Evolutionary conservation across 2,888 invertebrate species (phyloP), one percentile per base, ranked within the genome.

Genomic region (Caenorhabditis japonica): DNA sequence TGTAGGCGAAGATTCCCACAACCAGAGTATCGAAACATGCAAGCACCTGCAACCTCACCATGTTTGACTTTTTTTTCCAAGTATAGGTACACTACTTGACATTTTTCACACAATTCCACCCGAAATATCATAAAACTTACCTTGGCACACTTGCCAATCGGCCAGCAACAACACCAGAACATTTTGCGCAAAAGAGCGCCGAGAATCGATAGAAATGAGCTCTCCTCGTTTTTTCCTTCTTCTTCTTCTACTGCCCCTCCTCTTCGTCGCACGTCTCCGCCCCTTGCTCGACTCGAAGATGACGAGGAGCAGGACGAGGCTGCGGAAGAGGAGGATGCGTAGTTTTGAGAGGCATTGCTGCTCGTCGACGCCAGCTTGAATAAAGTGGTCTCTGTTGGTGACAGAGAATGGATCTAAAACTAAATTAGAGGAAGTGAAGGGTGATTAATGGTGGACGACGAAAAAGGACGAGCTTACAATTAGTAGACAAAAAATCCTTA

Each of bases 101-200:
- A 15, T 55, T n/a, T 41, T 27, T 21, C 17, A 23, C 25, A 25
- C 4, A 46, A 21, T 21, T n/a, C 46, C 19, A 47, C 33, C 8
- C n/a, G 17, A 47, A 30, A 44, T n/a, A n/a, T 23, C 7, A 15
- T 7, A 41, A n/a, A 1, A 5, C 74, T 41, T 30, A 81, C 81
- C 77, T 74, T 76, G 15, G 75, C 85, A 76, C 84, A 85, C 60
- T 84, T 83, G 51, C 78, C 81, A 23, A 83, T 55, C n/a, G 85
- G 85, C 76, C 82, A 85, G 60, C 85, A 85, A 68, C 82, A 85
- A 61, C 79, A 84, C 46, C 70, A 44, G 33, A 79, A 44, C 79
- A 79, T 79, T 52, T 60, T 71, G 27, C 34, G 23, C 10, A 55
- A 19, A 12, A 43, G 17, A n/a, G 47, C 27, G 13, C 44, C 30